Evolutionary conservation across 2,888 invertebrate species (phyloP).

Genomic region (Chrysotoxum bicinctum): DNA sequence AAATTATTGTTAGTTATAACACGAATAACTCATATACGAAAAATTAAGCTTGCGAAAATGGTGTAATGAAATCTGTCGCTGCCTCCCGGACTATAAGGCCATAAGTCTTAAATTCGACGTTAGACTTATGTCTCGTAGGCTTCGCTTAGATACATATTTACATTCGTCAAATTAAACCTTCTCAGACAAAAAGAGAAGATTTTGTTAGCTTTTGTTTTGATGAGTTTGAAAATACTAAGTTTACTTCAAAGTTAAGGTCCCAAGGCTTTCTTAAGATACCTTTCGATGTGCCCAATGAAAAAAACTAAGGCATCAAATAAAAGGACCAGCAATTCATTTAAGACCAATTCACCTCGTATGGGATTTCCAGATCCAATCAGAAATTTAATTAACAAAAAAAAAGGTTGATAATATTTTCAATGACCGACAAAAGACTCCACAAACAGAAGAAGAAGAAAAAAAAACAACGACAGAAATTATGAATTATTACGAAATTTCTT

Average conservation of each 20-base stretch:
- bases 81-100: no score
- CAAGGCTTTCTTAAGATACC: not conserved
- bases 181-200: no score
- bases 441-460: constrained; percentile 40
- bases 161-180: no score
- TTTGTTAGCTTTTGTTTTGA: no score
- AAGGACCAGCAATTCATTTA: not conserved
- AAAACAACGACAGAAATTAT: constrained; percentile 69
- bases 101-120: no score
- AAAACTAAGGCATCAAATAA: not conserved
- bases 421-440: constrained; percentile 67
- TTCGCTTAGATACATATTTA: no score
- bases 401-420: constrained; percentile 46
- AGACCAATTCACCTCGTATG: not conserved
- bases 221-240: no score
- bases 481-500: constrained; percentile 71
- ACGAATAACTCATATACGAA: no score
- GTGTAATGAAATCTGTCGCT: no score
- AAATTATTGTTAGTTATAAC: no score
- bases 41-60: no score
- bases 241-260: not conserved
- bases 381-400: constrained; percentile 45
- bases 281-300: not conserved
- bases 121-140: no score
- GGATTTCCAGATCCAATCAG: constrained; percentile 23